Base-by-base conservation (phyloP, 2,888 invertebrate species). In the Luffia ferchaultella region DNA sequence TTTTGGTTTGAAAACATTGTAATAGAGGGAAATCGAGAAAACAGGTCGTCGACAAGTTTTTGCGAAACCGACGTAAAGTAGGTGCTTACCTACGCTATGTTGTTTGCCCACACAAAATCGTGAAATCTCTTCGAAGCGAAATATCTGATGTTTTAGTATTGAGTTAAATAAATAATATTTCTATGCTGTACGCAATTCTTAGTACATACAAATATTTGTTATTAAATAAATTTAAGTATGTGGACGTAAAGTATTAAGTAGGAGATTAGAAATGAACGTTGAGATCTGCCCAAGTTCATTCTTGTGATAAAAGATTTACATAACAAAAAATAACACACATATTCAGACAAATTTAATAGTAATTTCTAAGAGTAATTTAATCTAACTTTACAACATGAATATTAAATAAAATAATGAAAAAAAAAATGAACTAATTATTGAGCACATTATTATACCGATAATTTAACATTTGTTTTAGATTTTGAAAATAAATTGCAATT, bases 21-120 rank as follows among this genome's bases (percentile, higher is more conserved):
- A 30, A 30, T 30, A 30, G 30, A 30, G 3, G 30, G 30, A 30
- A 30, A 12, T 30, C 30, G 3, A 7, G 3, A 12, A 30, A 30
- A 30, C 30, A 30, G 30, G 30, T 30, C 30, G 30, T 30, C 30
- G 30, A 2, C 20, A 18, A 41, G 18, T 49, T 20, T 49, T 58
- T 57, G 54, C 54, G 55, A 60, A 60, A 59, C 48, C 18, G 18
- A 42, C 49, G 49, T 49, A 49, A 49, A 49, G 16, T 30, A 30
- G 30, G 30, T 48, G 49, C 20, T 20, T 43, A n/a, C n/a, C n/a
- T n/a, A 49, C 51, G 55, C 54, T 50, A 57, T 52, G 56, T 55
- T 57, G 58, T 57, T 58, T 55, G 53, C 65, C 62, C 59, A 65
- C 62, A 60, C 61, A 55, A 52, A 58, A 42, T 48, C 3, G 3